These are phyloP conservation scores for Helicorthomorpha holstii DNA, from an alignment of 1,140 invertebrate species.

Conservation along the genomic window DNA sequence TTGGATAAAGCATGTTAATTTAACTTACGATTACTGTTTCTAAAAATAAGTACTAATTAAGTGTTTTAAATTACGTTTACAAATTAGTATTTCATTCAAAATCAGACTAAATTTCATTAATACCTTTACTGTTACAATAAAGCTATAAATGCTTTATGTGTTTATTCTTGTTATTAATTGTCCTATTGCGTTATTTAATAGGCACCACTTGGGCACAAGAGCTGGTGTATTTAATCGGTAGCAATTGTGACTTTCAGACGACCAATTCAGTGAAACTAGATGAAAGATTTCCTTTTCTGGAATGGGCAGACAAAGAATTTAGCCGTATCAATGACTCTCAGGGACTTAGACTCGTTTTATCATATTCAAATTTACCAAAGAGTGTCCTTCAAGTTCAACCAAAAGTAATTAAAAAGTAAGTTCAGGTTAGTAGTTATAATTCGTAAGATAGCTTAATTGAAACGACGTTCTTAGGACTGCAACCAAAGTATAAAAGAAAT, in stretches of 20 bases:
- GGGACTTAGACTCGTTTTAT: slow-evolving; percentile 29
- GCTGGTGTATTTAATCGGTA: slow-evolving; percentile 29
- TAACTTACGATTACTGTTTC: too few relatives aligned
- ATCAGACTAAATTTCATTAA: too few relatives aligned
- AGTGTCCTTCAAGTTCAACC: slow-evolving; percentile 22
- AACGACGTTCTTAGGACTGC: too few relatives aligned
- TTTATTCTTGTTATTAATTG: background rate
- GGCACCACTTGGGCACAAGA: slow-evolving; percentile 36
- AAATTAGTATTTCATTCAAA: too few relatives aligned
- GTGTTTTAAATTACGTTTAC: too few relatives aligned
- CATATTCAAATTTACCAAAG: slow-evolving; percentile 25
- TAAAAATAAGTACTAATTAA: too few relatives aligned
- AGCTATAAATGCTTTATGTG: too few relatives aligned
- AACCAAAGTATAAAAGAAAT: slow-evolving; percentile 29
- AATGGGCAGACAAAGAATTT: slow-evolving; percentile 29
- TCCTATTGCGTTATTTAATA: slow-evolving; percentile 10
- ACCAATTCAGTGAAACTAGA: slow-evolving; percentile 22
- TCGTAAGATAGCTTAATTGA: too few relatives aligned
- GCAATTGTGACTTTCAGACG: slow-evolving; percentile 23
- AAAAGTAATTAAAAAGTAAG: slow-evolving; percentile 10
- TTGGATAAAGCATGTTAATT: too few relatives aligned
- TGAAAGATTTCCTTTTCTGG: slow-evolving; percentile 31
- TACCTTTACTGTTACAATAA: too few relatives aligned
- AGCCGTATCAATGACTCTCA: slow-evolving; percentile 18
- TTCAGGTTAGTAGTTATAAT: too few relatives aligned